phyloP scores from a whole-genome alignment of 2,113 vertebrate genomes.

The Xenotilapia caudafasciata region DNA sequence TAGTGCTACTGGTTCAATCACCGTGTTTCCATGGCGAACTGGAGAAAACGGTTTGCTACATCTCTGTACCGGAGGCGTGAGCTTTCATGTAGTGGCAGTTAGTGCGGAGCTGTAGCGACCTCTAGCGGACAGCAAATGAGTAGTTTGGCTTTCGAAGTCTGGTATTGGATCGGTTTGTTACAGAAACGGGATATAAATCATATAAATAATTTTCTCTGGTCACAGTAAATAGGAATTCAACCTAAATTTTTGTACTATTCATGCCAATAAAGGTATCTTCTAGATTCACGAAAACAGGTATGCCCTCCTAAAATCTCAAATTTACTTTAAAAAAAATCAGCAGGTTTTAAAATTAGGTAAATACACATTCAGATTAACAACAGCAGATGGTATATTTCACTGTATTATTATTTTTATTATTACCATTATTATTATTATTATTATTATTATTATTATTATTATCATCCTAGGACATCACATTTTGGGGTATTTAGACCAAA shows the following conservation, averaged over 20 bases:
- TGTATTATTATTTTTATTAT: background rate
- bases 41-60: background rate
- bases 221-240: background rate
- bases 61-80: background rate
- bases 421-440: background rate
- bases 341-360: background rate
- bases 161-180: background rate
- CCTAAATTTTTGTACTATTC: background rate
- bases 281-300: background rate
- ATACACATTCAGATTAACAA: background rate
- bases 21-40: background rate
- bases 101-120: conserved; percentile 1
- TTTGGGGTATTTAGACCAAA: background rate
- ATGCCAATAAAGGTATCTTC: background rate
- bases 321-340: background rate
- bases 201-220: background rate
- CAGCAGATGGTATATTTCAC: background rate
- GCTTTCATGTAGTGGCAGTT: background rate
- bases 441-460: background rate
- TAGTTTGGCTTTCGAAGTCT: background rate
- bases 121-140: conserved; percentile 4
- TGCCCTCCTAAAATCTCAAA: background rate
- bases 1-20: background rate
- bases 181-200: background rate
- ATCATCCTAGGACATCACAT: background rate